These are phyloP conservation scores for Polyodon spathula DNA, from an alignment of 2,113 vertebrate genomes.

Conservation along the genomic window DNA sequence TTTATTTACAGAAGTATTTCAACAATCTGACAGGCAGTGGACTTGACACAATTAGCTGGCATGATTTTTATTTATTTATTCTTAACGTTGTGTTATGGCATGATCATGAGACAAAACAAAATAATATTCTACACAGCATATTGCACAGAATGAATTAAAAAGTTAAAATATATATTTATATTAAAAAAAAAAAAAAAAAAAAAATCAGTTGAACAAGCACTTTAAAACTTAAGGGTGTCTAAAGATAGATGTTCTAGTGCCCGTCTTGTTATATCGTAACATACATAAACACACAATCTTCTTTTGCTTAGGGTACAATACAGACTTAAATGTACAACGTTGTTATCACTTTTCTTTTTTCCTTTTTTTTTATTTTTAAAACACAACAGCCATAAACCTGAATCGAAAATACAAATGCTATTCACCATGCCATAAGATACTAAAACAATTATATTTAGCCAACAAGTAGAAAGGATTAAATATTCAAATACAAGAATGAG, in stretches of 20 bases:
- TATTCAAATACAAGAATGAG: constrained; percentile 99
- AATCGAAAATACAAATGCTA: constrained; percentile 98
- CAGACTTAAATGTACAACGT: constrained; percentile 99
- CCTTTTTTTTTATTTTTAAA: constrained; percentile 74
- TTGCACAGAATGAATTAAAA: constrained; percentile 98
- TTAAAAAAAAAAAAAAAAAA: constrained; percentile 65
- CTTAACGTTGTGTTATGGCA: constrained; percentile 76
- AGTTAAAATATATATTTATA: constrained; percentile 70
- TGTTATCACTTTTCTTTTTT: constrained; percentile 79
- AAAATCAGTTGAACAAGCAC: constrained; percentile 87
- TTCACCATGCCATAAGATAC: constrained; percentile 99
- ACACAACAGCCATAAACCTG: constrained; percentile 99
- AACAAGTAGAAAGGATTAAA: constrained; percentile 99
- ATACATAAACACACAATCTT: constrained; percentile 99
- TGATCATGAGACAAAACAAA: constrained; percentile 78
- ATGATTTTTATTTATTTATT: constrained; percentile 62
- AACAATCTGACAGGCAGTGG: constrained; percentile 99
- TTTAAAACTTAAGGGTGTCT: constrained; percentile 69
- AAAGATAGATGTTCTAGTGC: constrained; percentile 92
- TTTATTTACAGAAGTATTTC: constrained; percentile 99
- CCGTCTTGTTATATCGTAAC: constrained; percentile 89
- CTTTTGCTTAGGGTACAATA: constrained; percentile 87
- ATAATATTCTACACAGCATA: constrained; percentile 95
- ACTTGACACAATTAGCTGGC: constrained; percentile 96
- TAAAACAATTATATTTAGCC: constrained; percentile 99